These are phyloP conservation scores for Palythoa grandis DNA, from an alignment of 92 coral and sea anemone genomes.

Conservation along the genomic window DNA sequence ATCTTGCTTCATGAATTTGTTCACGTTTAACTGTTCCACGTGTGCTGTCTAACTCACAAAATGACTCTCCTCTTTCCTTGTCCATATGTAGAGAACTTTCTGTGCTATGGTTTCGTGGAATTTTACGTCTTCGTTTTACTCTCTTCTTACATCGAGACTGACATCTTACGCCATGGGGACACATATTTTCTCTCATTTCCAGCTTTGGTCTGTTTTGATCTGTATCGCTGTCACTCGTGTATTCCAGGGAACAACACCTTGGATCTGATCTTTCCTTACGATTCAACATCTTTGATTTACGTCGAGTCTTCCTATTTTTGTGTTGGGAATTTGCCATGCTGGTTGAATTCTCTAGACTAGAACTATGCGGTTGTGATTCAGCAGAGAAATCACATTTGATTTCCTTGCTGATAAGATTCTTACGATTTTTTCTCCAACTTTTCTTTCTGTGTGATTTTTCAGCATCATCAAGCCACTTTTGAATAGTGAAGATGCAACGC, in stretches of 20 bases:
- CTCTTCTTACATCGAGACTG: constrained; percentile 43
- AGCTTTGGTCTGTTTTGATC: background rate
- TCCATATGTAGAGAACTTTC: background rate
- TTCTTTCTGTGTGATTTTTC: background rate
- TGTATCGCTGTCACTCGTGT: constrained; percentile 26
- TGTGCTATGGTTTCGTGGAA: background rate
- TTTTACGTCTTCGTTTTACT: constrained; percentile 16
- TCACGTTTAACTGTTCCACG: background rate
- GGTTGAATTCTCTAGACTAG: background rate
- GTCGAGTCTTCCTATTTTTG: background rate
- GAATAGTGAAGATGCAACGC: constrained; percentile 22
- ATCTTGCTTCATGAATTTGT: background rate
- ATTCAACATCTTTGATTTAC: background rate
- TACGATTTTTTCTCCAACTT: background rate
- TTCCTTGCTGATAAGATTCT: background rate
- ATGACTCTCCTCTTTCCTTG: background rate
- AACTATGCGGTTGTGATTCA: background rate
- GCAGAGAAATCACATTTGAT: no score
- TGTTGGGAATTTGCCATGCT: background rate
- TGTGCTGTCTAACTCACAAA: background rate
- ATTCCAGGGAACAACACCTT: background rate
- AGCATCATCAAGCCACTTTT: constrained; percentile 55
- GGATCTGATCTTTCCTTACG: constrained; percentile 11
- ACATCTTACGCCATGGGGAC: constrained; percentile 69
- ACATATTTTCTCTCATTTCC: constrained; percentile 49